Conservation (phyloP, 2,888 invertebrate species). For the Lampropteryx suffumata region DNA sequence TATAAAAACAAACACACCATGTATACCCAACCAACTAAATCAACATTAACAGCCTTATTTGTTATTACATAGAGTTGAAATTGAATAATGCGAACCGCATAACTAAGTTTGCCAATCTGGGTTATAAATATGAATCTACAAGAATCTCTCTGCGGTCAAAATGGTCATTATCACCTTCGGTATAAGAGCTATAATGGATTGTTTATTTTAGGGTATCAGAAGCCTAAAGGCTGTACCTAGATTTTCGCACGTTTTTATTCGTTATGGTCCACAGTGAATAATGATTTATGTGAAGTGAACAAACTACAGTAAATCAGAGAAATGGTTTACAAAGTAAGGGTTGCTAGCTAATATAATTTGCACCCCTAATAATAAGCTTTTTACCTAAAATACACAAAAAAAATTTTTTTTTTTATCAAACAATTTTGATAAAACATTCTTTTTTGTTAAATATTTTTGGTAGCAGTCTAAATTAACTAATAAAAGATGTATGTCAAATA, state of each 20-base stretch:
- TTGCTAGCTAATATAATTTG: no score
- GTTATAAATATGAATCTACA: constrained; percentile 46
- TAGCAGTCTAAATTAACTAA: no score
- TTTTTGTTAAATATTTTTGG: no score
- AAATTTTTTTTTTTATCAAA: no score
- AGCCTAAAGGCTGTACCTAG: constrained; percentile 31
- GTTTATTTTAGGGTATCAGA: constrained; percentile 16
- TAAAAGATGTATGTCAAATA: no score
- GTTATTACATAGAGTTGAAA: constrained; percentile 2
- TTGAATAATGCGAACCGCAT: constrained; percentile 12
- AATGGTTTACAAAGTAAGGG: no score
- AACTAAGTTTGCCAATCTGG: constrained; percentile 34
- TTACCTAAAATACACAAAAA: no score
- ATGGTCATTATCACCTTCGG: constrained; percentile 25
- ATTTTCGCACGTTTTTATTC: constrained; percentile 32
- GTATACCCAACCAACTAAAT: background rate
- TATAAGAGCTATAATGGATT: constrained; percentile 32
- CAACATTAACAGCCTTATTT: constrained; percentile 14
- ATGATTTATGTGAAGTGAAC: constrained; percentile 25
- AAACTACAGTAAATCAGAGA: constrained; percentile 3
- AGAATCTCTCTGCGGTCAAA: constrained; percentile 35
- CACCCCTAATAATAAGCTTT: no score
- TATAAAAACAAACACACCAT: constrained; percentile 41
- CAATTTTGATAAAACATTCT: no score
- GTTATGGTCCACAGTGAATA: constrained; percentile 20